These are phyloP conservation scores for Uromys caudimaculatus DNA, from an alignment of 2,797 vertebrate genomes.

Conservation along the genomic window DNA sequence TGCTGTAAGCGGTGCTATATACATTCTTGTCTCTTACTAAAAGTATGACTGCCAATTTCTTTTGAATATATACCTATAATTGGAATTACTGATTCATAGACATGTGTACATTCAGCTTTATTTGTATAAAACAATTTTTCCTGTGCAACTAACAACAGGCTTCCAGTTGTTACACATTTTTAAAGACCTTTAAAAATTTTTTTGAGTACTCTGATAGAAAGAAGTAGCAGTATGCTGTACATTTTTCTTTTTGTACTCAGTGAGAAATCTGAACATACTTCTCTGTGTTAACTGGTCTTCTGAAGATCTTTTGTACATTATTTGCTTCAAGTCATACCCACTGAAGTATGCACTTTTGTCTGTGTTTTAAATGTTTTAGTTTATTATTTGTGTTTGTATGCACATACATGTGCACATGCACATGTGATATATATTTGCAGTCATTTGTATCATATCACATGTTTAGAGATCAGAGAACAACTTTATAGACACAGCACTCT, in stretches of 20 bases:
- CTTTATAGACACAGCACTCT: background rate
- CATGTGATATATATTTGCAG: background rate
- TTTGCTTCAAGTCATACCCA: background rate
- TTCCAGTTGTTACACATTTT: conserved; percentile 12
- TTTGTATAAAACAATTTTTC: conserved; percentile 36
- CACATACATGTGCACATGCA: background rate
- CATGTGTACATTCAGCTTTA: conserved; percentile 48
- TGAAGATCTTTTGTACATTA: conserved; percentile 26
- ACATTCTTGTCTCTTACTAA: conserved; percentile 51
- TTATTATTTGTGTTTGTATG: background rate
- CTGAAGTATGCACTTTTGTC: background rate
- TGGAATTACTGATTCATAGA: conserved; percentile 31
- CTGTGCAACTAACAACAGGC: background rate
- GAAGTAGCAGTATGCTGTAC: background rate
- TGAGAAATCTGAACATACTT: conserved; percentile 32
- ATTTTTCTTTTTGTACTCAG: background rate
- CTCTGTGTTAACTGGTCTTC: background rate
- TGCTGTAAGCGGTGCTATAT: conserved; percentile 31
- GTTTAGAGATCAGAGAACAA: background rate
- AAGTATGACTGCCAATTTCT: conserved; percentile 7
- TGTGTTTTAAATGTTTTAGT: background rate
- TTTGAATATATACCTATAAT: conserved; percentile 2
- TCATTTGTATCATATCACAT: background rate
- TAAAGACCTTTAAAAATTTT: too few species aligned
- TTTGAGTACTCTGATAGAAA: background rate